Conservation (phyloP, 1,140 invertebrate genomes). For the Zaprionus capensis region DNA sequence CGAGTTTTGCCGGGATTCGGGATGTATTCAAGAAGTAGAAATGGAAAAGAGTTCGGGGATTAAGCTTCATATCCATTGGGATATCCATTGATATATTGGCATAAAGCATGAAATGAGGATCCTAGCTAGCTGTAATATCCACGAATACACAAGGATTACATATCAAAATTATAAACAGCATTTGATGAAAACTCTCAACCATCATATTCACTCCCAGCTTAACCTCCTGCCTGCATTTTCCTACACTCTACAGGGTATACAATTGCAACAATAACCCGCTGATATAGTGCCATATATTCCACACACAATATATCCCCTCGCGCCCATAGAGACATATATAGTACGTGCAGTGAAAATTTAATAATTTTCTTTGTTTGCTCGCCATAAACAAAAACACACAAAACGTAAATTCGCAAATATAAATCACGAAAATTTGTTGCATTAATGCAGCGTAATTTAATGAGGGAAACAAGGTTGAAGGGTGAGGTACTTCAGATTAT, state of each 20-base stretch:
- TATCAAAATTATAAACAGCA: neutral
- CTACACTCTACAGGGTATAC: neutral
- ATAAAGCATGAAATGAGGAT: neutral
- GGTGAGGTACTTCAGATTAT: constrained; percentile 39
- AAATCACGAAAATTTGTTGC: constrained; percentile 48
- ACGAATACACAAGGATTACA: fast-evolving
- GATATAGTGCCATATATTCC: constrained; percentile 15
- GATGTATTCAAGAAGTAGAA: no score
- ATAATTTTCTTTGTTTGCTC: constrained; percentile 55
- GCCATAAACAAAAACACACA: constrained; percentile 54
- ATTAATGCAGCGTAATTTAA: constrained; percentile 54
- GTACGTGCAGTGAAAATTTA: constrained; percentile 46
- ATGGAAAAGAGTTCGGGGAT: no score
- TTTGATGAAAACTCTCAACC: neutral
- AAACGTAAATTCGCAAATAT: constrained; percentile 42
- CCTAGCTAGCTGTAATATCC: neutral
- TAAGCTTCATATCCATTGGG: no score
- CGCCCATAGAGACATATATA: neutral
- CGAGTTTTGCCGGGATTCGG: no score
- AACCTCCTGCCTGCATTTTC: neutral
- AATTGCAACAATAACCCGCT: constrained; percentile 29
- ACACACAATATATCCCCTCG: neutral
- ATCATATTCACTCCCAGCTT: neutral
- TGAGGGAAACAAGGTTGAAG: constrained; percentile 12
- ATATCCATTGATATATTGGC: no score